Evolutionary conservation across 2,797 vertebrate genomes (phyloP), one percentile per base, ranked within the genome.

Genomic region (Lacerta agilis): DNA sequence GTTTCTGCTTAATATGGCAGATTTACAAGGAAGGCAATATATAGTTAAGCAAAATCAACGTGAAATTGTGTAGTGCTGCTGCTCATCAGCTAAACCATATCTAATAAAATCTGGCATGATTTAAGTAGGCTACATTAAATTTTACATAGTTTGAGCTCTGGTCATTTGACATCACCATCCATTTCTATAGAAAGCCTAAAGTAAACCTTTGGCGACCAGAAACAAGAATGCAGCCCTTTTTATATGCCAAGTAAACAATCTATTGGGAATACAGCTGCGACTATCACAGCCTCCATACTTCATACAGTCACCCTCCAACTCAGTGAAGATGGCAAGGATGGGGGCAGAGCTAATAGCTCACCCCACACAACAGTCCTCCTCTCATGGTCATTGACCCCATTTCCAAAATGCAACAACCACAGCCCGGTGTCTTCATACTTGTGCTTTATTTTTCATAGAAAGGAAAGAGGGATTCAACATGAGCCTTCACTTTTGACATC

Each of bases 21-120:
- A 92, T 92, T 89, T 88, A 67, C 13, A 87, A 43, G 66, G 81
- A 93, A 90, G 92, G 41, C 67, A 88, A 66, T 87, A 89, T 43
- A 90, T 89, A 9, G 83, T 83, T 45, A 27, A 71, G 87, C 71
- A 92, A 90, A 25, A 4, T 25, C 79, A 83, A 72, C 27, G 45
- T 87, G 43, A 75, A 88, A 13, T 83, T 33, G 67, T 91, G 66
- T 84, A 86, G 2, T 43, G 64, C 49, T 73, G 23, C 84, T 55
- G 73, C 25, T 27, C 73, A 86, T 91, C 0, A 80, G n/a, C 93
- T 93, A 88, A 90, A 64, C 91, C 91, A 88, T 93, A 84, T 81
- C 77, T 92, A 89, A 92, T 90, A 89, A 85, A 84, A 89, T 79
- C 82, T 90, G 81, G 0, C 33, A 79, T 89, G 75, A 89, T 87